Evolutionary conservation across 2,888 invertebrate species (phyloP).

Genomic region (Odontothrips loti): DNA sequence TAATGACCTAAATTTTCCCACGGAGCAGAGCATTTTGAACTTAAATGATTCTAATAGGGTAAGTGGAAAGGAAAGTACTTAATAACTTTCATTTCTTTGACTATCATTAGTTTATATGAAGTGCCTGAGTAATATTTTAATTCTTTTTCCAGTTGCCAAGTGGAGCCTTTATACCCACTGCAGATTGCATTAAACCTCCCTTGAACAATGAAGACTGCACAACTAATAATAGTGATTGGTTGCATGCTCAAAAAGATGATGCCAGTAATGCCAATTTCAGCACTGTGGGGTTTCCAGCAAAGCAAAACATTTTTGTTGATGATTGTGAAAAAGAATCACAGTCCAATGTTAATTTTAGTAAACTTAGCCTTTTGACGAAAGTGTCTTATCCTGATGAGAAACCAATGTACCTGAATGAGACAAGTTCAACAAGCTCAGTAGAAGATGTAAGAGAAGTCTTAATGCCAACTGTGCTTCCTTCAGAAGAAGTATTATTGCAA

Average conservation of each 20-base stretch:
- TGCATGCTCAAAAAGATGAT: background rate
- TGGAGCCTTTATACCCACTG: background rate
- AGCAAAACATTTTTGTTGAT: background rate
- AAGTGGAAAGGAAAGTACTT: background rate
- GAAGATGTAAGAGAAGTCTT: background rate
- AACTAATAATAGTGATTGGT: background rate
- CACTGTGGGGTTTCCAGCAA: background rate
- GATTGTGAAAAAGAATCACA: background rate
- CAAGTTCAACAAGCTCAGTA: background rate
- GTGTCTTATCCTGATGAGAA: background rate
- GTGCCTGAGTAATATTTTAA: background rate
- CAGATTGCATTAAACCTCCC: background rate
- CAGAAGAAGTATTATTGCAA: background rate
- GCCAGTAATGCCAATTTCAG: background rate
- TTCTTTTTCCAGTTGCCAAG: background rate
- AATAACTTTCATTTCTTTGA: background rate
- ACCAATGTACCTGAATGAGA: constrained; percentile 21
- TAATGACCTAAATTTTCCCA: background rate
- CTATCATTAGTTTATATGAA: background rate
- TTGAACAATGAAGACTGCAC: background rate
- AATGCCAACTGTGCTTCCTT: background rate
- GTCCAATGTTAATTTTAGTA: background rate
- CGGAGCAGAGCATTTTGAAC: background rate
- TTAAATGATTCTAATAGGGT: background rate
- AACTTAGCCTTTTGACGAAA: background rate